Conservation (phyloP, 2,888 invertebrate genomes). For the Catocala nupta region DNA sequence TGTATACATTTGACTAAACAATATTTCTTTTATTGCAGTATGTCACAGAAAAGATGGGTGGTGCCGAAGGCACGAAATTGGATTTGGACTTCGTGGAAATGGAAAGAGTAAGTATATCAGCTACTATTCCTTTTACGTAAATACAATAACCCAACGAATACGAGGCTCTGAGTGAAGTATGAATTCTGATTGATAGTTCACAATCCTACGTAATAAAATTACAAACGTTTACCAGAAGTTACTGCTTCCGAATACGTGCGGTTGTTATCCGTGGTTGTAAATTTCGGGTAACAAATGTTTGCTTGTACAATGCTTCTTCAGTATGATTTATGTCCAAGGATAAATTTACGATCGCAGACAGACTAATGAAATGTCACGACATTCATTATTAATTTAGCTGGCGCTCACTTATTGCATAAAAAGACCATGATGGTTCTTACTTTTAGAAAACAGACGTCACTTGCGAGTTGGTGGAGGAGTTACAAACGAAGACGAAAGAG, state of each 20-base stretch:
- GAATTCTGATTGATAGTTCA: slow-evolving; percentile 31
- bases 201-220: slow-evolving; percentile 38
- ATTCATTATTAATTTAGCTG: not conserved
- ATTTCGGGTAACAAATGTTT: slow-evolving; percentile 14
- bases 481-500: slow-evolving; percentile 99
- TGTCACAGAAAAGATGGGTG: slow-evolving; percentile 99
- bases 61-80: slow-evolving; percentile 99
- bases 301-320: slow-evolving; percentile 3
- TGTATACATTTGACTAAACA: slow-evolving; percentile 19
- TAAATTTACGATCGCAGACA: slow-evolving; percentile 12
- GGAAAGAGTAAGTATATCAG: slow-evolving; percentile 94
- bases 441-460: slow-evolving; percentile 99
- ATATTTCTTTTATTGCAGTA: slow-evolving; percentile 90
- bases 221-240: slow-evolving; percentile 23
- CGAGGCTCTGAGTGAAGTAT: slow-evolving; percentile 22
- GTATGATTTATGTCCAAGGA: slow-evolving; percentile 27
- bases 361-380: slow-evolving; percentile 5
- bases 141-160: slow-evolving; percentile 30
- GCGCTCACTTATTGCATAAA: not conserved
- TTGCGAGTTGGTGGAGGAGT: slow-evolving; percentile 97
- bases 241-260: slow-evolving; percentile 28
- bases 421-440: slow-evolving; percentile 9
- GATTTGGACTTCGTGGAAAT: slow-evolving; percentile 99
- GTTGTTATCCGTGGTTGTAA: slow-evolving; percentile 10
- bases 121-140: slow-evolving; percentile 31